Evolutionary conservation across 1,140 invertebrate genomes (phyloP).

Genomic region (Whitmania pigra): DNA sequence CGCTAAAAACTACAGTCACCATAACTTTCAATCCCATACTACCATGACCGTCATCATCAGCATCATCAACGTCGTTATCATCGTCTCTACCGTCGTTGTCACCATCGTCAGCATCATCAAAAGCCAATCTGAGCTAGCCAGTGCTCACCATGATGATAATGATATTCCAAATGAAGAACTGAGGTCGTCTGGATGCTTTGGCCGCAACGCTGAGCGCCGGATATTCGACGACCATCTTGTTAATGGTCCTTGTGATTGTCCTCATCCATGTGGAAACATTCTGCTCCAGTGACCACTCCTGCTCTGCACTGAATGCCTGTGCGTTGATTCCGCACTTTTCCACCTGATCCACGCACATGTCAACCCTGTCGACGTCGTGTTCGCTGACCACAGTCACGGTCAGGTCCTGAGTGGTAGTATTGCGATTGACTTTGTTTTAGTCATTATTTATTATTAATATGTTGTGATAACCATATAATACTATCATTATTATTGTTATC

Average conservation of each 20-base stretch:
- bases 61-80: too few species aligned
- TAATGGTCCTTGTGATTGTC: conserved; percentile 39
- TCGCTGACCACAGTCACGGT: conserved; percentile 41
- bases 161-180: conserved; percentile 44
- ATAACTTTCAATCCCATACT: too few species aligned
- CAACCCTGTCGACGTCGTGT: conserved; percentile 35
- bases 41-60: too few species aligned
- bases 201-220: conserved; percentile 41
- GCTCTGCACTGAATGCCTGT: conserved; percentile 42
- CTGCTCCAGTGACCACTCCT: conserved; percentile 32
- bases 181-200: conserved; percentile 38
- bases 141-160: conserved; percentile 40
- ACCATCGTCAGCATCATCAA: too few species aligned
- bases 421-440: not conserved
- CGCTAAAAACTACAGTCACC: too few species aligned
- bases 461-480: too few species aligned
- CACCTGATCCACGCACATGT: conserved; percentile 36
- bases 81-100: too few species aligned
- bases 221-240: conserved; percentile 31
- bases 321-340: conserved; percentile 39
- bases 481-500: not conserved
- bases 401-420: conserved; percentile 33
- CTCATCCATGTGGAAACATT: conserved; percentile 26
- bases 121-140: too few species aligned
- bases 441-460: not conserved